phyloP scores from a whole-genome alignment of 2,113 vertebrate genomes.

The Eolophus roseicapilla region DNA sequence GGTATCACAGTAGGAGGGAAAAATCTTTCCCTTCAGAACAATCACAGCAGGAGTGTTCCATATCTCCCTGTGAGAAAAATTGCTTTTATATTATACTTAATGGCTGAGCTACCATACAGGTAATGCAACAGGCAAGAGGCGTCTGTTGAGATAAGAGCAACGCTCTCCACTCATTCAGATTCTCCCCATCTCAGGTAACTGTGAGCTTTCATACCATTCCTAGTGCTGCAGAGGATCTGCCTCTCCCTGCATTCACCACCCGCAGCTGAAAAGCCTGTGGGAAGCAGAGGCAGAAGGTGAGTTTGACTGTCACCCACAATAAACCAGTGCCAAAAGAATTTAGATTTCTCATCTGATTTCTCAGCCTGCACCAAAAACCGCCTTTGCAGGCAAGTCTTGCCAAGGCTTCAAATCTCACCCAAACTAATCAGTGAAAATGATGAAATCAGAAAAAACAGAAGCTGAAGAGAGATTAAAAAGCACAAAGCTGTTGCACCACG shows the following conservation, averaged over 20 bases:
- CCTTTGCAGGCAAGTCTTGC: not conserved
- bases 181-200: not conserved
- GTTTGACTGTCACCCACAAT: not conserved
- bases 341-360: not conserved
- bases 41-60: not conserved
- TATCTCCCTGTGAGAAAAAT: not conserved
- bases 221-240: not conserved
- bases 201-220: not conserved
- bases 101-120: not conserved
- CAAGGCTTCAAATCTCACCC: not conserved
- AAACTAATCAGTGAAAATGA: not conserved
- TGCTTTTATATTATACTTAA: not conserved
- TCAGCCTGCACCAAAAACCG: not conserved
- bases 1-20: not conserved
- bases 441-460: not conserved
- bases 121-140: not conserved
- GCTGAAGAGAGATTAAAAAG: not conserved
- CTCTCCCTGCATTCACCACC: not conserved
- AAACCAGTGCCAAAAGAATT: not conserved
- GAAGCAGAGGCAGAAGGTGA: not conserved
- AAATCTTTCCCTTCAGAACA: not conserved
- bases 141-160: not conserved
- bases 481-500: not conserved
- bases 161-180: rapidly evolving
- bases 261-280: not conserved